A percentile compares a stretch with the other conserved stretches of the same genome.
Conservation (phyloP, 2,888 invertebrate genomes). For the Leucophenga montana region DNA sequence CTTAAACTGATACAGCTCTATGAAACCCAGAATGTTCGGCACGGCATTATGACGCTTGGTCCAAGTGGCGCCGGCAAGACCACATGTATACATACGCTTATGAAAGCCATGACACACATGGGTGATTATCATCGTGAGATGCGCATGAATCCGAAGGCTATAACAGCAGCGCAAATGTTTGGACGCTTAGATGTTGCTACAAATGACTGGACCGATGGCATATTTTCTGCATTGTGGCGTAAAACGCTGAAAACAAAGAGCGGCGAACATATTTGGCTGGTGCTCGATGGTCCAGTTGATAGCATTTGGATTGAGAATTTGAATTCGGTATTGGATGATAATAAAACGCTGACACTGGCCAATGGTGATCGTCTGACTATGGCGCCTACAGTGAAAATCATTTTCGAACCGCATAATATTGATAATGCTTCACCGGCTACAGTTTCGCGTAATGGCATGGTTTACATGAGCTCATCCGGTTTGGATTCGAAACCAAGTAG, state of each 20-base stretch:
- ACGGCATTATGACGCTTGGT: conserved; percentile 96
- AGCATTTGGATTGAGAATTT: conserved; percentile 99
- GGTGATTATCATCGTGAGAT: conserved; percentile 91
- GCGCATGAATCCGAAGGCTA: conserved; percentile 99
- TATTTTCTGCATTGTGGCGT: conserved; percentile 96
- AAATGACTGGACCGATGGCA: conserved; percentile 99
- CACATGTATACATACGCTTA: conserved; percentile 88
- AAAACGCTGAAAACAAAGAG: conserved; percentile 92
- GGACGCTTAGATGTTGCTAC: conserved; percentile 96
- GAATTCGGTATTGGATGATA: conserved; percentile 97
- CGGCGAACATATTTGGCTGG: conserved; percentile 93
- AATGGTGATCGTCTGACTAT: conserved; percentile 96
- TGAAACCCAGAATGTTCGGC: conserved; percentile 94
- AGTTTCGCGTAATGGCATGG: conserved; percentile 94
- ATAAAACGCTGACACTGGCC: conserved; percentile 94
- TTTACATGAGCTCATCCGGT: conserved; percentile 97
- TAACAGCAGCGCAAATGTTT: conserved; percentile 98
- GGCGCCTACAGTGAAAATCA: conserved; percentile 94
- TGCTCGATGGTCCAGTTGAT: conserved; percentile 96
- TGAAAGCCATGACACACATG: conserved; percentile 90
- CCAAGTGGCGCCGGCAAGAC: conserved; percentile 97
- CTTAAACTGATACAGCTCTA: conserved; percentile 95
- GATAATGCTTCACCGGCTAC: conserved; percentile 98
- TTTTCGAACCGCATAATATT: conserved; percentile 97
- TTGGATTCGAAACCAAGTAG: conserved; percentile 90